Percentiles rank a stretch among this genome's conserved stretches.
Conservation (phyloP, 2,797 vertebrate species). For the Carcharodon carcharias region DNA sequence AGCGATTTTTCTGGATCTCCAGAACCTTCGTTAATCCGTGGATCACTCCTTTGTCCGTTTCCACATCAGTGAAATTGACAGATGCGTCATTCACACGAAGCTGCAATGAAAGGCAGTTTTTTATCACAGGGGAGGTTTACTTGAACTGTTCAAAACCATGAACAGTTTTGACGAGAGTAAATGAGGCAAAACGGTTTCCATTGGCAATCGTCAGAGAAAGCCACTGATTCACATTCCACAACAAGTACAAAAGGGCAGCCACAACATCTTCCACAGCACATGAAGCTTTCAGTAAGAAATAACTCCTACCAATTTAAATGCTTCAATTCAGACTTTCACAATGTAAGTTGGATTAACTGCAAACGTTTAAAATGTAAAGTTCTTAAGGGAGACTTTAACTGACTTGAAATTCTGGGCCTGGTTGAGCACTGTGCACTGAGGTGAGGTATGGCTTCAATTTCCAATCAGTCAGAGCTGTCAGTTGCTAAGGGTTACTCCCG, state of each 20-base stretch:
- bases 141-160: background rate
- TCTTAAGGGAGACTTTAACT: background rate
- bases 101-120: conserved; percentile 52
- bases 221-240: background rate
- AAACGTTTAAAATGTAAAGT: background rate
- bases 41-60: conserved; percentile 76
- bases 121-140: background rate
- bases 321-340: background rate
- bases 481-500: background rate
- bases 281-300: background rate
- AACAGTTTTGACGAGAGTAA: background rate
- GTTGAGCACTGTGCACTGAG: too few relatives aligned
- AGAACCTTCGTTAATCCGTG: conserved; percentile 75
- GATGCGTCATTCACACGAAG: conserved; percentile 74
- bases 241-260: background rate
- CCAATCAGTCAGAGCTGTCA: background rate
- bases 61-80: conserved; percentile 67
- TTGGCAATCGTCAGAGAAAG: background rate
- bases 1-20: conserved; percentile 77
- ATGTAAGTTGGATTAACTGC: background rate
- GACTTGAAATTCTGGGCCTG: background rate
- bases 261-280: background rate
- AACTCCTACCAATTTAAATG: background rate
- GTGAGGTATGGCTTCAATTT: background rate
- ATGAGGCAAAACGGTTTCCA: background rate